phyloP scores from a whole-genome alignment of 2,113 vertebrate genomes.

The Scytalopus superciliaris region DNA sequence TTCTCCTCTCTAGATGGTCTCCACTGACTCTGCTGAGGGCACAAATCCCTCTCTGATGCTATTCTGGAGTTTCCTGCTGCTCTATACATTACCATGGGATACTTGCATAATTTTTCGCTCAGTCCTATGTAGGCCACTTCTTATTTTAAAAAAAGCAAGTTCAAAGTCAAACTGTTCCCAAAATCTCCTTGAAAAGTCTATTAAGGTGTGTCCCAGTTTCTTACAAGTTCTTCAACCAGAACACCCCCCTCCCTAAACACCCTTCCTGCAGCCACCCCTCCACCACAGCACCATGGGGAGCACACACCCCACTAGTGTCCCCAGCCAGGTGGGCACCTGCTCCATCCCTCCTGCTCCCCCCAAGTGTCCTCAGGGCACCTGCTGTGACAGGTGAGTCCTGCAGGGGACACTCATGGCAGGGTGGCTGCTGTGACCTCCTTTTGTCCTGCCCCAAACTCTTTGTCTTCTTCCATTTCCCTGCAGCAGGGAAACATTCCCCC shows the following conservation, averaged over 20 bases:
- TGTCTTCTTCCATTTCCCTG: not conserved
- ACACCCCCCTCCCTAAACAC: not conserved
- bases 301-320: not conserved
- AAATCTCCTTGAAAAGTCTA: conserved; percentile 32
- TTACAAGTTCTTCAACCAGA: not conserved
- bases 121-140: conserved; percentile 41
- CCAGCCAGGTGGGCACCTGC: not conserved
- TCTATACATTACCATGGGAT: conserved; percentile 17
- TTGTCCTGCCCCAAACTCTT: not conserved
- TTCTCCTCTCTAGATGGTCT: not conserved
- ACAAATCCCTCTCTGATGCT: conserved; percentile 24
- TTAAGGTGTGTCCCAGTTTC: conserved; percentile 6
- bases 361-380: not conserved
- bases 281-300: not conserved
- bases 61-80: conserved; percentile 6
- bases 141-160: conserved; percentile 40
- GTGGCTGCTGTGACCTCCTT: not conserved
- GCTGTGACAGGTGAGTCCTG: not conserved
- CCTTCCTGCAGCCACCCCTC: not conserved
- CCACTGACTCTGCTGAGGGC: not conserved
- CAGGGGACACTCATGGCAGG: not conserved
- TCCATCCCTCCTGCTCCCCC: not conserved
- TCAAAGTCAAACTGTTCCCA: conserved; percentile 35
- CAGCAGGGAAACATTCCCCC: not conserved
- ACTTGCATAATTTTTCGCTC: not conserved